Base-by-base conservation (phyloP, 2,113 vertebrate species). In the Psettodes erumei region DNA sequence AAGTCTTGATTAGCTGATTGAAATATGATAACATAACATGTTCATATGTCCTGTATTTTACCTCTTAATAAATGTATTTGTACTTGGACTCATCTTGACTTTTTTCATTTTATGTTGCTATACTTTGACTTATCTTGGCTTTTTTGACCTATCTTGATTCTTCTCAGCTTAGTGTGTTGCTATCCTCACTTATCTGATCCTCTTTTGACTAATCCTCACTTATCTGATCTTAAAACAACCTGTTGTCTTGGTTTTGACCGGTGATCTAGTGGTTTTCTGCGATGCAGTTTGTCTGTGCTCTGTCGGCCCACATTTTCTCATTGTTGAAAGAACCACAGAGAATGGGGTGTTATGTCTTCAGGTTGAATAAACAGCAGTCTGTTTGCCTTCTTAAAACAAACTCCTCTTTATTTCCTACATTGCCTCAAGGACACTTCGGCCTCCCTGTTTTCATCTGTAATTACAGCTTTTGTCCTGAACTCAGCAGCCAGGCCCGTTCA, bases 381-480 rank as follows among this genome's bases (percentile, higher is more conserved):
- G 5, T n/a, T 43, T 19, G 13, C 27, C 38, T 59, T 60, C 47
- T 50, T 33, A 40, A 68, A 53, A 58, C 47, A 66, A 59, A 48
- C 32, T 32, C 18, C 51, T 53, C 37, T 48, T 77, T 28, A 4
- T 56, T 35, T 16, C 65, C 35, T 38, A 13, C 15, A 19, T 37
- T 8, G 35, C 81, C 70, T 77, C 1, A 2, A 48, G 83, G 73
- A 38, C 43, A n/a, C 77, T 63, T 54, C 13, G 5, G 12, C 47
- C 65, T 69, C 73, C 51, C 56, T 30, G n/a, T 42, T 73, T 77
- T 78, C 51, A 68, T 79, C 61, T 59, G n/a, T 70, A 27, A 81
- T 74, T 69, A 71, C 70, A 35, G 45, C 59, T 70, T 77, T 76
- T 54, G 54, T 48, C 65, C 72, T 35, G 47, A 8, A 53, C 67